Evolutionary conservation across 2,797 vertebrate species (phyloP), one percentile per base, ranked within the genome.

Genomic region (Mus caroli): DNA sequence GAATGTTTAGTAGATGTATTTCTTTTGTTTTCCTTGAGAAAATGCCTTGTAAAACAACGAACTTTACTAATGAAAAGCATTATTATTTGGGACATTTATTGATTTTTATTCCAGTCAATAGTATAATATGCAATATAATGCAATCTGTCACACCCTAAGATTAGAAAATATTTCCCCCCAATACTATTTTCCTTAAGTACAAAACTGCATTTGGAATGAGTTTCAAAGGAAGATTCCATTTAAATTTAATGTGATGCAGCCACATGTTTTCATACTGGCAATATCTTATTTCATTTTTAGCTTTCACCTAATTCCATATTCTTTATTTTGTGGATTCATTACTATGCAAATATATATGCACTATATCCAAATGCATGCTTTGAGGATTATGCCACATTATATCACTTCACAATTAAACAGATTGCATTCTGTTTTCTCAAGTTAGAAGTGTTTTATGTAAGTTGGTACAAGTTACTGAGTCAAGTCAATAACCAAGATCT

Each of bases 281-380:
- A 90, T 96, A 98, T 96, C 96, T 97, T 97, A 95, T 97, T 97
- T 97, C 92, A 96, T 90, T 97, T 96, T 96, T 96, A 96, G 96
- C 91, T 92, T 95, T 96, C 90, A 96, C 97, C 91, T 97, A 96
- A 97, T 96, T 97, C 64, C 82, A 86, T 96, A 54, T 83, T 96
- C 56, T 97, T 97, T 93, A 95, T 97, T 96, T 92, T 97, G 95
- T 92, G 62, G 75, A 92, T 96, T 97, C 94, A 97, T 97, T 97
- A 95, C 90, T 94, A 97, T 97, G 96, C 94, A 97, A 97, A 97
- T 97, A 91, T 40, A 80, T 90, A 89, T 58, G 88, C 79, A 90
- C 83, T 97, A 89, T 95, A 97, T 98, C 95, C 96, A 95, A 96
- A 90, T 89, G 60, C 88, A 91, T 91, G 93, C 92, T 97, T 95